phyloP scores from a whole-genome alignment of 2,797 vertebrate species.

The Taenioides sp. region DNA sequence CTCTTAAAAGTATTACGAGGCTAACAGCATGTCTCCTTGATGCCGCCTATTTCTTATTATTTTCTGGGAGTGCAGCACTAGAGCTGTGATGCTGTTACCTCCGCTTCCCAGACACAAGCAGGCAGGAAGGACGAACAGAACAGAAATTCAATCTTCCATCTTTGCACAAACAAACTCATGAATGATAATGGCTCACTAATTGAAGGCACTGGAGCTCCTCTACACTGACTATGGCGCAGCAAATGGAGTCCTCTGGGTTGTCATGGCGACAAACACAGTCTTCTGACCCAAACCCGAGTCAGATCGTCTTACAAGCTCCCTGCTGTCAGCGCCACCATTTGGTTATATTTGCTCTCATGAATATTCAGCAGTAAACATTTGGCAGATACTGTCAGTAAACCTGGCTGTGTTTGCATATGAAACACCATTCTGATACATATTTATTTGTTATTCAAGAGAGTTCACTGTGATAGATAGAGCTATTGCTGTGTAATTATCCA shows the following conservation, averaged over 20 bases:
- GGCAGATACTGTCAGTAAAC: conserved; percentile 21
- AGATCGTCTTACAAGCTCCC: conserved; percentile 44
- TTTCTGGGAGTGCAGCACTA: not conserved
- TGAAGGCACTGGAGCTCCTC: conserved; percentile 64
- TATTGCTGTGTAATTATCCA: not conserved
- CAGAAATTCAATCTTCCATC: conserved; percentile 62
- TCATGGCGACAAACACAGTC: conserved; percentile 53
- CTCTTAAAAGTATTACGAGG: conserved; percentile 42
- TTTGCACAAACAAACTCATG: conserved; percentile 72
- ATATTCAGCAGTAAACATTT: conserved; percentile 49
- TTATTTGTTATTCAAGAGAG: not conserved
- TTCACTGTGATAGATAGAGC: not conserved
- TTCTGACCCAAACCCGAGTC: conserved; percentile 57
- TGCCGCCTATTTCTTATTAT: conserved; percentile 53
- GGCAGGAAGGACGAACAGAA: conserved; percentile 50
- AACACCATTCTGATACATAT: not conserved
- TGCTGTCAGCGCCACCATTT: conserved; percentile 30
- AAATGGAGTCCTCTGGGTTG: conserved; percentile 67
- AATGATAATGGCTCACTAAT: conserved; percentile 72
- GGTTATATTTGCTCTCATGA: conserved; percentile 56
- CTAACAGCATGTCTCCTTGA: conserved; percentile 50
- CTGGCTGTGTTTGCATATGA: conserved; percentile 13
- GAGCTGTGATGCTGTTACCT: not conserved
- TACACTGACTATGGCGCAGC: conserved; percentile 45
- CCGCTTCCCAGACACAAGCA: conserved; percentile 27